Evolutionary conservation across 2,888 invertebrate species (phyloP), one percentile per base, ranked within the genome.

Genomic region (Hofmannophila pseudospretella): DNA sequence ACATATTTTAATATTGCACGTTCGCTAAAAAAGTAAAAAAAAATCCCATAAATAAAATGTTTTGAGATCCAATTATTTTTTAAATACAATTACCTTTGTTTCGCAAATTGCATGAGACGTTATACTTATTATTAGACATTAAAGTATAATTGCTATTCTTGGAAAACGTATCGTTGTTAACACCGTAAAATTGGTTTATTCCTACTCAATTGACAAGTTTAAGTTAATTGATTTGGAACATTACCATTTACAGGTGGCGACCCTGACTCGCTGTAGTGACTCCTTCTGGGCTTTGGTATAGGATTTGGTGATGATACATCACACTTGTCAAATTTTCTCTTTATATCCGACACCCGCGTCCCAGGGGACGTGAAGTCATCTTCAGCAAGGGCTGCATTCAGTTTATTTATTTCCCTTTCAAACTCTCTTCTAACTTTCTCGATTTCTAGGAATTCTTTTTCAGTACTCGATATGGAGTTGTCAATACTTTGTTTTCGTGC

Each of bases 221-320:
- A 14, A n/a, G 22, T 19, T 30, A 9, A 9, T 22, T 14, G n/a
- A 16, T 4, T 29, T 42, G 41, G 32, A 16, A 50, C 28, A 38
- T 55, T 58, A 14, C 56, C 56, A 22, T 59, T 65, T 4, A 56
- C 42, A 14, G 41, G 41, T 11, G 41, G 41, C 1, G 38, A 32
- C 3, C 29, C 22, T 0, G 27, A 9, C 1, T 70, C 78, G 23
- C 76, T 77, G 32, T 80, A 74, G 44, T 82, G 77, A 58, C 89
- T 88, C 55, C 90, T 75, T 53, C 88, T 81, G 1, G 89, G 90
- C 62, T 89, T 89, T 57, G 89, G 89, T 65, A 89, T 84, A 2
- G 89, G 89, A 68, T 89, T 88, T 38, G 88, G 88, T 32, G 82
- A 79, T n/a, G 75, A 73, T 29, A 58, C 65, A 32, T 87, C 87